phyloP scores from a whole-genome alignment of 2,888 invertebrate species.

The Pimpla rufipes region DNA sequence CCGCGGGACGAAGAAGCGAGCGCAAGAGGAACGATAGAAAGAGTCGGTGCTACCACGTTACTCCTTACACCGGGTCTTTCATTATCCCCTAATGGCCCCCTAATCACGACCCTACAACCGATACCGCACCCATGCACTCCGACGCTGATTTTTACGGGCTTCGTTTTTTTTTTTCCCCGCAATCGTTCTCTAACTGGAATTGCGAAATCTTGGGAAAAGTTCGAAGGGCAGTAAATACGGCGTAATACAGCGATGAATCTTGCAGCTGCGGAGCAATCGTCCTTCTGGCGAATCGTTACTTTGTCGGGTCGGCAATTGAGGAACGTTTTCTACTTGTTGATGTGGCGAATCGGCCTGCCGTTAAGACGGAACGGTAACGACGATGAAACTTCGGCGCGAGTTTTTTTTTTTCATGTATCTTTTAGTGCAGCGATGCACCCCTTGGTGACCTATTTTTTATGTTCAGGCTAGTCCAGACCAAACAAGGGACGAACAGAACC shows the following conservation, averaged over 20 bases:
- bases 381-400: no score
- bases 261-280: neutral
- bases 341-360: no score
- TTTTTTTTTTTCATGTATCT: no score
- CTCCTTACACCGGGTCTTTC: conserved; percentile 80
- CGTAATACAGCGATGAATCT: conserved; percentile 58
- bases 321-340: neutral
- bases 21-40: conserved; percentile 56
- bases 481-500: no score
- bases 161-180: conserved; percentile 14
- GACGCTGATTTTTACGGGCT: conserved; percentile 35
- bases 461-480: no score
- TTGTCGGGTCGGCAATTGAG: neutral
- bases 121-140: conserved; percentile 63
- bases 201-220: conserved; percentile 36
- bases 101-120: conserved; percentile 76
- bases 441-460: no score
- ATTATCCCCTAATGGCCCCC: conserved; percentile 82
- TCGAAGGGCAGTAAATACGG: neutral
- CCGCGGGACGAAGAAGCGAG: conserved; percentile 46
- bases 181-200: conserved; percentile 54
- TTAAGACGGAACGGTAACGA: no score
- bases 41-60: conserved; percentile 80
- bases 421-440: no score
- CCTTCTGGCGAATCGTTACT: neutral